Evolutionary conservation across 64 coral and sea anemone genomes (phyloP), one percentile per base, ranked within the genome.

Genomic region (Actinia equina): DNA sequence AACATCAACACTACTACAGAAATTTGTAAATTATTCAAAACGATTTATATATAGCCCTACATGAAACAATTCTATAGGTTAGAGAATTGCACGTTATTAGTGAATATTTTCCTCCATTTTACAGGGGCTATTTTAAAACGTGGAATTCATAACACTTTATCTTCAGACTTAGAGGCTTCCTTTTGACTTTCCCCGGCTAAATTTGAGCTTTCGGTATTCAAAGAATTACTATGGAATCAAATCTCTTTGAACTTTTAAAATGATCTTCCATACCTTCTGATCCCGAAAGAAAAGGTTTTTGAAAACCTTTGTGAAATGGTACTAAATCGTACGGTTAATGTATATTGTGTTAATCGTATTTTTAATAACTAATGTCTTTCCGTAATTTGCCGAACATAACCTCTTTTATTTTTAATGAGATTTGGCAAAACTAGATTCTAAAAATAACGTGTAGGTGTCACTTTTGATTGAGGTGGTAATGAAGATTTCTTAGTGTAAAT

Each of bases 181-280:
- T 15, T 20, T 81, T 81, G 78, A 81, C 78, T 81, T 81, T 81
- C 4, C 4, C 43, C 83, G 83, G n/a, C 23, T 58, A 85, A 41
- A 85, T 85, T 85, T 85, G 83, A 85, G 53, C 59, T 85, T 85
- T 85, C 59, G 83, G 83, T 60, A 85, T 85, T 85, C 83, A 85
- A 85, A 26, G 83, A 85, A 85, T 81, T 81, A 81, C 78, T 81
- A 22, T n/a, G 78, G 78, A 81, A 81, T 49, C 16, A 81, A 44
- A 81, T 49, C 78, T 49, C 49, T 81, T 81, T 81, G 69, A n/a
- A 30, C 78, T 22, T 44, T 44, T 81, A 52, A 52, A 49, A 49
- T 74, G 41, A 74, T 74, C 26, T 41, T 74, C n/a, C 22, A 63
- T 20, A 6, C 5, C 60, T 65, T 20, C 20, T 65, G 19, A 20